Conservation (phyloP, 2,113 vertebrate species). For the Amblyornis subalaris region DNA sequence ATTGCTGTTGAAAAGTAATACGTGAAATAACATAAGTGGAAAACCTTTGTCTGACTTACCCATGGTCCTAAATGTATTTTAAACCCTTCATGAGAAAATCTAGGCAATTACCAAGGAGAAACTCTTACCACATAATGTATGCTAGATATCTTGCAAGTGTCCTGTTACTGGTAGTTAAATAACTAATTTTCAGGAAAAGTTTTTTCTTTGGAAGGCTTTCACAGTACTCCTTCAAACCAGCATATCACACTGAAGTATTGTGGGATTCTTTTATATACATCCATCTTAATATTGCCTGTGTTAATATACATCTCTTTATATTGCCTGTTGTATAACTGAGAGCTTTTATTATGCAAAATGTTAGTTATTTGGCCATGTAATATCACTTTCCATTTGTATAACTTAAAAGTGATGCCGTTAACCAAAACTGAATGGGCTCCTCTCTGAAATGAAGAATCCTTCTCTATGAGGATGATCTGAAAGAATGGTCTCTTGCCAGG, state of each 20-base stretch:
- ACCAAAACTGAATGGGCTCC: background rate
- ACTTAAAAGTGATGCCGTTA: background rate
- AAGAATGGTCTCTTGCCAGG: background rate
- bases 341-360: background rate
- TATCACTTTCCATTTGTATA: background rate
- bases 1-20: background rate
- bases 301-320: background rate
- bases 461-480: background rate
- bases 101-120: background rate
- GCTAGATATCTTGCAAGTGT: background rate
- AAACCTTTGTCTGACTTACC: background rate
- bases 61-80: background rate
- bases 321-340: background rate
- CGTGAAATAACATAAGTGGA: background rate
- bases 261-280: background rate
- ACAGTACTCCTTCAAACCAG: background rate
- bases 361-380: background rate
- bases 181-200: background rate
- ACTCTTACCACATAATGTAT: background rate
- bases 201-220: background rate
- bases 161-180: background rate
- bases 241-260: background rate
- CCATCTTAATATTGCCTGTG: no score
- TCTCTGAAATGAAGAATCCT: background rate
- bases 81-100: background rate